Conservation (phyloP, 2,113 vertebrate species). For the Pygathrix nemaeus region DNA sequence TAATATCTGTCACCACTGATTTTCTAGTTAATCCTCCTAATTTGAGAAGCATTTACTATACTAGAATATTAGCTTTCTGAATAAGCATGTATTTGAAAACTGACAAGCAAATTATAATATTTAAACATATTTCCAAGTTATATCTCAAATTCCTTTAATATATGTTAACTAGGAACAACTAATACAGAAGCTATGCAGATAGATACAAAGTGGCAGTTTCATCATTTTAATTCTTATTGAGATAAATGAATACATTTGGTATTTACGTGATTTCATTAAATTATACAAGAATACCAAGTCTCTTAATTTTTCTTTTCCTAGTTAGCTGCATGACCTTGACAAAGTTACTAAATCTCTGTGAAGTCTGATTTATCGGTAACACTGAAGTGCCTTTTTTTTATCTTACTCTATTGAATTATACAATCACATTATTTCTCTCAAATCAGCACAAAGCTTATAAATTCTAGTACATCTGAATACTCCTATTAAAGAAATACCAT, state of each 20-base stretch:
- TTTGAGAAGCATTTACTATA: background rate
- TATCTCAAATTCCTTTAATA: background rate
- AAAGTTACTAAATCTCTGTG: background rate
- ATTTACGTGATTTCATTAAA: background rate
- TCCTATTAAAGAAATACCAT: constrained; percentile 21
- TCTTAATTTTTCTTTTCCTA: background rate
- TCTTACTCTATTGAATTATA: background rate
- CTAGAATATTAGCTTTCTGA: background rate
- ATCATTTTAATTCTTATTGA: background rate
- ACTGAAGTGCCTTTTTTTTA: background rate
- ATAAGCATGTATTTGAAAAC: background rate
- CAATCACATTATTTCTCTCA: background rate
- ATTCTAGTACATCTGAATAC: background rate
- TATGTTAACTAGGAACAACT: background rate
- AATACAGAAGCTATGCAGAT: background rate
- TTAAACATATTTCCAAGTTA: background rate
- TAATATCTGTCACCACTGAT: background rate
- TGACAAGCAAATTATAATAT: background rate
- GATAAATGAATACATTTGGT: background rate
- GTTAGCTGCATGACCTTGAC: background rate
- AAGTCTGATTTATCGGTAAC: background rate
- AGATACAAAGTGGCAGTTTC: background rate
- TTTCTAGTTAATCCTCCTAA: background rate
- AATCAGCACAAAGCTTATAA: background rate
- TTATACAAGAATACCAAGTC: background rate